Percentiles rank a stretch among this genome's conserved stretches.
These are phyloP conservation scores for Chirona hameri DNA, from an alignment of 2,888 invertebrate species.

Conservation along the genomic window DNA sequence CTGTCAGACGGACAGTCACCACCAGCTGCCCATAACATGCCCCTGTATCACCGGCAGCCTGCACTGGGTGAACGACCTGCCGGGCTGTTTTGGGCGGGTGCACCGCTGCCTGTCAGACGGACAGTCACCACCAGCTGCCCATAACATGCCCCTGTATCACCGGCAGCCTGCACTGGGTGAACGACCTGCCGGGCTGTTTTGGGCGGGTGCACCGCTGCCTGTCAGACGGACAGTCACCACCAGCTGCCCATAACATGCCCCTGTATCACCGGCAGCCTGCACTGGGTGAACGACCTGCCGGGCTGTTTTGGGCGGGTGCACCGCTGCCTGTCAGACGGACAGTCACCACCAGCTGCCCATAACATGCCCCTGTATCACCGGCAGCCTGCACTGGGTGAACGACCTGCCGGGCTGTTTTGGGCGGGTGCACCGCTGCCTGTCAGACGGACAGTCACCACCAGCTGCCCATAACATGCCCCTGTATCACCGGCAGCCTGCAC, in stretches of 20 bases:
- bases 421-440: slow-evolving; percentile 57
- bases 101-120: slow-evolving; percentile 68
- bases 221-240: slow-evolving; percentile 89
- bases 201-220: slow-evolving; percentile 56
- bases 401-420: slow-evolving; percentile 74
- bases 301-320: slow-evolving; percentile 54
- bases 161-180: slow-evolving; percentile 91
- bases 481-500: slow-evolving; percentile 62
- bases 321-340: slow-evolving; percentile 74
- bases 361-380: no score
- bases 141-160: no score
- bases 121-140: no score
- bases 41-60: slow-evolving; percentile 54
- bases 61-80: slow-evolving; percentile 99
- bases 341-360: no score
- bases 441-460: slow-evolving; percentile 93
- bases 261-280: slow-evolving; percentile 58
- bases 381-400: slow-evolving; percentile 93
- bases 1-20: slow-evolving; percentile 90
- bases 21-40: no score
- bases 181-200: slow-evolving; percentile 79
- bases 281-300: slow-evolving; percentile 98
- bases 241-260: no score
- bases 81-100: slow-evolving; percentile 57
- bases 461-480: no score